A percentile compares a stretch with the other conserved stretches of the same genome.
Conservation (phyloP, 2,888 invertebrate genomes). For the Lasioglossum pauxillum region DNA sequence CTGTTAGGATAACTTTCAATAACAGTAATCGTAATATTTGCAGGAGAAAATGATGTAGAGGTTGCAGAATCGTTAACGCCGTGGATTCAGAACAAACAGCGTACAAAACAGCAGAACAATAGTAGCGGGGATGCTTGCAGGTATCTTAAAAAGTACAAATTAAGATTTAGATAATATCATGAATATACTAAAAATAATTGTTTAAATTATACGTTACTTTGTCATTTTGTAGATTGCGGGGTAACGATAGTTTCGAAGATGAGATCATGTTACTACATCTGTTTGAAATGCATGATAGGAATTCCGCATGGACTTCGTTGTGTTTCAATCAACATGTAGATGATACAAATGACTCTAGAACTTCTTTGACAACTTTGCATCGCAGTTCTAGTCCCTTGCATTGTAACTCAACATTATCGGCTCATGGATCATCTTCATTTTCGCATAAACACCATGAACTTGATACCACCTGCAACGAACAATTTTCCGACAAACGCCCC, state of each 20-base stretch:
- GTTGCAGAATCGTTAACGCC: slow-evolving; percentile 85
- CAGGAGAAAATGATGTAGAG: slow-evolving; percentile 90
- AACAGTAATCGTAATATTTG: slow-evolving; percentile 39
- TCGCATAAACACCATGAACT: slow-evolving; percentile 76
- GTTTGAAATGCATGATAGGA: slow-evolving; percentile 85
- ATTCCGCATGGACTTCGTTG: slow-evolving; percentile 78
- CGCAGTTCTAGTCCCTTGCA: slow-evolving; percentile 72
- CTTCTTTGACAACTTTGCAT: slow-evolving; percentile 67
- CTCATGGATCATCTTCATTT: slow-evolving; percentile 64
- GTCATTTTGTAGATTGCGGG: slow-evolving; percentile 62
- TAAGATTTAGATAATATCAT: not conserved
- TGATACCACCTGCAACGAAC: slow-evolving; percentile 66
- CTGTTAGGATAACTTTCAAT: slow-evolving; percentile 5
- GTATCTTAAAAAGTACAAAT: slow-evolving; percentile 22
- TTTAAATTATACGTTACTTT: not conserved
- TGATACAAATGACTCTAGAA: slow-evolving; percentile 70
- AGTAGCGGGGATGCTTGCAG: slow-evolving; percentile 49
- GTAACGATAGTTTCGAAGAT: slow-evolving; percentile 83
- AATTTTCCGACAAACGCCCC: slow-evolving; percentile 66
- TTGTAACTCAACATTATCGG: slow-evolving; percentile 55
- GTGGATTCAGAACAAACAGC: slow-evolving; percentile 78
- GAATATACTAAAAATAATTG: not conserved
- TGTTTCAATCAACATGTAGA: slow-evolving; percentile 76
- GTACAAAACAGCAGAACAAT: slow-evolving; percentile 65
- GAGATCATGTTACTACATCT: slow-evolving; percentile 87